Evolutionary conservation across 2,113 vertebrate species (phyloP).

Genomic region (Thalassarche chlororhynchos): DNA sequence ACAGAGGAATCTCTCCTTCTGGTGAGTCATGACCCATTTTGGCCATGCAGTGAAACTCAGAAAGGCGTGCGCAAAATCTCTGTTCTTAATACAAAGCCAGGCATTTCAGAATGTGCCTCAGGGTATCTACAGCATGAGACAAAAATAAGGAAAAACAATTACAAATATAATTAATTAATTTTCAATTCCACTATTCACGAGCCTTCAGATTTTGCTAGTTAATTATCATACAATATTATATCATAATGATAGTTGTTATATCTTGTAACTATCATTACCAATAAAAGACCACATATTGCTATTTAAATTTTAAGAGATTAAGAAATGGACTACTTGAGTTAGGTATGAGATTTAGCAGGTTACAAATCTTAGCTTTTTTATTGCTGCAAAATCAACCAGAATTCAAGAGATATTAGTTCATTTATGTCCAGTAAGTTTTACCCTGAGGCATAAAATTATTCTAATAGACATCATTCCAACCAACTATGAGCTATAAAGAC

Average conservation of each 20-base stretch:
- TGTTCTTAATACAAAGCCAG: not conserved
- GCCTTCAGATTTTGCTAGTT: not conserved
- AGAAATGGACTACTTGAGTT: not conserved
- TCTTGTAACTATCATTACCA: not conserved
- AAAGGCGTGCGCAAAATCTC: not conserved
- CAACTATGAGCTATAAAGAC: constrained; percentile 5
- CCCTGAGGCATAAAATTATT: not conserved
- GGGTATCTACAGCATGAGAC: not conserved
- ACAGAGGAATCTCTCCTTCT: not conserved
- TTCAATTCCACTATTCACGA: not conserved
- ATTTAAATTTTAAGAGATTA: constrained; percentile 2
- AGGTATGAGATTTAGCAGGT: not conserved
- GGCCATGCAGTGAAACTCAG: not conserved
- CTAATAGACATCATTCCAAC: not conserved
- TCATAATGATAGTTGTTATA: not conserved
- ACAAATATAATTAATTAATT: not conserved
- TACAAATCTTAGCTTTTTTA: not conserved
- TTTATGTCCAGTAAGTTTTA: not conserved
- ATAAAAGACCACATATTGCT: not conserved
- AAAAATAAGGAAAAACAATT: not conserved
- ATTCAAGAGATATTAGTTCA: not conserved
- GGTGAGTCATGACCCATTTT: not conserved
- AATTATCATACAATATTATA: not conserved
- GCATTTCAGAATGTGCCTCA: not conserved
- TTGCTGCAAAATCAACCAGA: not conserved